Evolutionary conservation across 1,140 invertebrate genomes (phyloP), one percentile per base, ranked within the genome.

Genomic region (Plutomurus gul): DNA sequence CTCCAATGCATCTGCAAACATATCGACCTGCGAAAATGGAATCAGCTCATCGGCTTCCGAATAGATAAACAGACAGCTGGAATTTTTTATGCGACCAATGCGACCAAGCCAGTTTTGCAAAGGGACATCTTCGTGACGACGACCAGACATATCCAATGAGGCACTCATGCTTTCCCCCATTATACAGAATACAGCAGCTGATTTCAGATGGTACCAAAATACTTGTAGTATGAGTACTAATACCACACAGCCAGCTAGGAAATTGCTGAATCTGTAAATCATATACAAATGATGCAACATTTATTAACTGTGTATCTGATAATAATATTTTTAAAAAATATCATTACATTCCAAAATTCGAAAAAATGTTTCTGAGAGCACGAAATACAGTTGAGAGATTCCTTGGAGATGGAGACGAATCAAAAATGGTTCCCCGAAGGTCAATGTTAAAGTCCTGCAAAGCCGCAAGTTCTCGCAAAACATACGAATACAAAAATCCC

Each of bases 391-490:
- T 88, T 5, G 86, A 81, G 20, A 92, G 83, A 60, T 90, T 87
- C 46, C 91, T 86, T 83, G 91, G 89, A 0, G 92, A 91, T 0
- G 92, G 92, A 10, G 90, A 90, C 73, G 92, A 93, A 84, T 94
- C 93, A 84, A 93, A 93, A 72, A 94, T 92, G 2, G 92, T 90
- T 11, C 93, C 93, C 82, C 90, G 89, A 3, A 94, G 88, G 86
- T 91, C 81, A 37, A 88, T 86, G 46, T 87, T 88, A 30, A 84
- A 84, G 56, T 88, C 87, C 73, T 88, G 85, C 80, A 91, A 87
- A 25, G 70, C 73, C 47, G 82, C 75, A 65, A 88, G 56, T 75
- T 90, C 90, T 43, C 89, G 83, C 33, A 89, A 89, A 33, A 92
- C 88, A 83, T 91, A 90, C 80, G 91, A 89, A 85, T 92, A 93